Conservation (phyloP, 2,888 invertebrate genomes). For the Cacoxenus indagator region DNA sequence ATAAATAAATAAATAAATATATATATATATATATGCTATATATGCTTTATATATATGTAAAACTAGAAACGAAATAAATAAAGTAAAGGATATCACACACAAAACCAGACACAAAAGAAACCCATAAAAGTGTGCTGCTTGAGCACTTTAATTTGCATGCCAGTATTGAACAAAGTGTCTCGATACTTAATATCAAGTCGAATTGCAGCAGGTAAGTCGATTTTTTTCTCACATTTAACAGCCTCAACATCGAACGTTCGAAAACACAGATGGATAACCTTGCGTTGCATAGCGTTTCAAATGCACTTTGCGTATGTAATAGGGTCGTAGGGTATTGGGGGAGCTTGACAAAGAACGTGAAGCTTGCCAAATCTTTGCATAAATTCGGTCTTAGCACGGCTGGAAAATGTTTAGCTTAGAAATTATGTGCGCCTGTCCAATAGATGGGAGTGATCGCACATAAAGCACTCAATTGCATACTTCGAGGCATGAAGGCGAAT, state of each 20-base stretch:
- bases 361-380: too few species aligned
- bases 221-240: background rate
- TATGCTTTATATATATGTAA: too few species aligned
- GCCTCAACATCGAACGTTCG: background rate
- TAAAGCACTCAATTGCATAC: conserved; percentile 10
- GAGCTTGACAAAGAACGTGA: too few species aligned
- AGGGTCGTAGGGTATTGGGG: too few species aligned
- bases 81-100: background rate
- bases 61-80: background rate
- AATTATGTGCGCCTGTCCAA: background rate
- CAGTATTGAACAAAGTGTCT: background rate
- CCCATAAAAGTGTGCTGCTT: background rate
- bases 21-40: too few species aligned
- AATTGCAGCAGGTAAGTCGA: conserved; percentile 1
- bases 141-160: background rate
- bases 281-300: too few species aligned
- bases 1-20: too few species aligned
- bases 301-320: too few species aligned
- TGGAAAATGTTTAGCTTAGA: background rate
- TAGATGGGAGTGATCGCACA: background rate
- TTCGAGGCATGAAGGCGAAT: background rate
- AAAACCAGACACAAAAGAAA: conserved; percentile 1
- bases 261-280: too few species aligned
- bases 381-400: too few species aligned
- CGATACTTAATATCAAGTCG: background rate